Evolutionary conservation across 2,888 invertebrate species (phyloP).

Genomic region (Diloba caeruleocephala): DNA sequence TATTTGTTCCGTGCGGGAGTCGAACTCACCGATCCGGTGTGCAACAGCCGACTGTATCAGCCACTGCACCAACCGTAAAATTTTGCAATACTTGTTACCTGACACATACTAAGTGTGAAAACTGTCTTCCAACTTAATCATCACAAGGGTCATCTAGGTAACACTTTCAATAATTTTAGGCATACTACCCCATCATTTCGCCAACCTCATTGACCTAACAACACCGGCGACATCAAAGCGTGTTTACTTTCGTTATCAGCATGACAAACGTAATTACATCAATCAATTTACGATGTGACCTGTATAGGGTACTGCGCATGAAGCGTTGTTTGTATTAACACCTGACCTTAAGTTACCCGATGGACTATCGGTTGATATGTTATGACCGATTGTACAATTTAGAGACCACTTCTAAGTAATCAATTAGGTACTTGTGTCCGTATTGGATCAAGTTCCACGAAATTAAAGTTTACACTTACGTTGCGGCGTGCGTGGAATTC

Average conservation of each 20-base stretch:
- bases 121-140: no score
- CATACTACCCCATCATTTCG: background rate
- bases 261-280: slow-evolving; percentile 65
- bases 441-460: slow-evolving; percentile 24
- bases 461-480: slow-evolving; percentile 6
- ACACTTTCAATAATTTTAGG: no score
- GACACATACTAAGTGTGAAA: no score
- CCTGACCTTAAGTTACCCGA: slow-evolving; percentile 36
- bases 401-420: slow-evolving; percentile 17
- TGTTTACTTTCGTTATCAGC: slow-evolving; percentile 58
- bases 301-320: slow-evolving; percentile 47
- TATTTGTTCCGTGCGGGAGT: no score
- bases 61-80: no score
- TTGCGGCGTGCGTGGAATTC: background rate
- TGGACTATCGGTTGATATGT: slow-evolving; percentile 37
- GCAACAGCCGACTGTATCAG: no score
- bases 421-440: background rate
- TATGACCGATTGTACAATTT: slow-evolving; percentile 21
- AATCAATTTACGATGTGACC: slow-evolving; percentile 81
- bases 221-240: slow-evolving; percentile 61
- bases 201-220: slow-evolving; percentile 11
- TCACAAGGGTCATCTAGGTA: no score
- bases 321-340: slow-evolving; percentile 44
- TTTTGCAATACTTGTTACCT: no score
- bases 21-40: no score